phyloP scores from a whole-genome alignment of 2,888 invertebrate species.

The Blastobasis adustella region DNA sequence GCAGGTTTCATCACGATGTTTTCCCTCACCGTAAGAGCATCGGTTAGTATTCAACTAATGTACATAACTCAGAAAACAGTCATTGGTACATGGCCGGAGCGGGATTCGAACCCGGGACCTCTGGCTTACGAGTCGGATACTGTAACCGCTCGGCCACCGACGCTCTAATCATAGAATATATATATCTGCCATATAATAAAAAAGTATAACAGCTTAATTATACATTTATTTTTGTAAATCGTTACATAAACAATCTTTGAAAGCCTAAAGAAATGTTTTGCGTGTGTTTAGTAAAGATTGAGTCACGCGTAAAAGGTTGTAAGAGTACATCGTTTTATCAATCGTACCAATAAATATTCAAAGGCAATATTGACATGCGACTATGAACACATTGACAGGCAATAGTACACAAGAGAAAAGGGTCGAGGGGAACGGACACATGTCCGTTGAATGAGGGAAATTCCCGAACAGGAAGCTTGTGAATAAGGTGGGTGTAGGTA shows the following conservation, averaged over 20 bases:
- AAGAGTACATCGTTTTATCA: background rate
- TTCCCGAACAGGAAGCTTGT: conserved; percentile 35
- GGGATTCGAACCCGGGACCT: too few species aligned
- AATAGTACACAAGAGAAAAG: conserved; percentile 48
- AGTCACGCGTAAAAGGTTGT: background rate
- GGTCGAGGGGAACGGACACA: conserved; percentile 50
- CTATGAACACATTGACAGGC: conserved; percentile 61
- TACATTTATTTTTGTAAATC: background rate
- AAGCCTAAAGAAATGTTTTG: background rate
- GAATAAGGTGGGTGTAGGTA: conserved; percentile 13
- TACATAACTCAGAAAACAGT: too few species aligned
- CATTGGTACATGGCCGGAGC: too few species aligned
- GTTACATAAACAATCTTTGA: background rate
- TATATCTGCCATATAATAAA: too few species aligned
- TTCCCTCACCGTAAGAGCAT: too few species aligned
- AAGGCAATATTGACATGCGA: conserved; percentile 38
- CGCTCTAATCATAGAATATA: too few species aligned
- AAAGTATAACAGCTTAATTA: too few species aligned
- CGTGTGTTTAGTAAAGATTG: background rate
- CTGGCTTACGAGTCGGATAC: too few species aligned
- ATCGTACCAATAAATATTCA: conserved; percentile 29
- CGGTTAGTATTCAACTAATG: too few species aligned
- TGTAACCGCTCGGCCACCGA: too few species aligned
- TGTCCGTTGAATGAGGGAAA: conserved; percentile 53
- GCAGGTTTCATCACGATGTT: too few species aligned